Conservation (phyloP, 1,140 invertebrate species). For the Bombus affinis region DNA sequence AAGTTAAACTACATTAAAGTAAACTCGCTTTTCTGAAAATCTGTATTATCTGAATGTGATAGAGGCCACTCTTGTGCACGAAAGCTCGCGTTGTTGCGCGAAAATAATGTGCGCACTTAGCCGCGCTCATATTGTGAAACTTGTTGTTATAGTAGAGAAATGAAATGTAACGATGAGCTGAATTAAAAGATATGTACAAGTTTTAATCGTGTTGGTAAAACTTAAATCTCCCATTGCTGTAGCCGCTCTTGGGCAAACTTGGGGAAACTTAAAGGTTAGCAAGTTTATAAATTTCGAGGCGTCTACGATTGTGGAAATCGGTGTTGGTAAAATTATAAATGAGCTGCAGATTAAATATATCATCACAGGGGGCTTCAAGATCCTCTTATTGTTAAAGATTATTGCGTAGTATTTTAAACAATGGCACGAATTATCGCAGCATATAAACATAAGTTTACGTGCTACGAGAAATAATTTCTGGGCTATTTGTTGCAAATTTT, state of each 20-base stretch:
- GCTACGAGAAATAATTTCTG: neutral
- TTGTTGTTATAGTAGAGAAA: neutral
- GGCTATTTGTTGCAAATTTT: neutral
- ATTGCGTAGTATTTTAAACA: too few species aligned
- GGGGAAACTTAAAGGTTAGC: neutral
- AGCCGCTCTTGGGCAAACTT: too few species aligned
- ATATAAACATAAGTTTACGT: too few species aligned
- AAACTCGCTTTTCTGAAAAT: neutral
- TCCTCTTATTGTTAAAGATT: too few species aligned
- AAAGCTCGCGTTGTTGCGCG: neutral
- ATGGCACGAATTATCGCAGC: too few species aligned
- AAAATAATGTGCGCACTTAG: neutral
- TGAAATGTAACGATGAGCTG: neutral
- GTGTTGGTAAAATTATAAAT: neutral
- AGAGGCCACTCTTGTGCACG: neutral
- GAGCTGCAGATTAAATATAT: too few species aligned
- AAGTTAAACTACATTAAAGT: too few species aligned
- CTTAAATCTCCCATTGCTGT: neutral
- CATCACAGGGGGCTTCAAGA: too few species aligned
- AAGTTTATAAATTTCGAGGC: neutral
- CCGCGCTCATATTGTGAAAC: neutral
- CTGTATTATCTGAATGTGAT: neutral
- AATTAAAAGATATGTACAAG: neutral
- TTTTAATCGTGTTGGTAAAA: neutral
- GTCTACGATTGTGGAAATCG: neutral